Base-by-base conservation (phyloP, 2,888 invertebrate genomes). In the Megamerina dolium region DNA sequence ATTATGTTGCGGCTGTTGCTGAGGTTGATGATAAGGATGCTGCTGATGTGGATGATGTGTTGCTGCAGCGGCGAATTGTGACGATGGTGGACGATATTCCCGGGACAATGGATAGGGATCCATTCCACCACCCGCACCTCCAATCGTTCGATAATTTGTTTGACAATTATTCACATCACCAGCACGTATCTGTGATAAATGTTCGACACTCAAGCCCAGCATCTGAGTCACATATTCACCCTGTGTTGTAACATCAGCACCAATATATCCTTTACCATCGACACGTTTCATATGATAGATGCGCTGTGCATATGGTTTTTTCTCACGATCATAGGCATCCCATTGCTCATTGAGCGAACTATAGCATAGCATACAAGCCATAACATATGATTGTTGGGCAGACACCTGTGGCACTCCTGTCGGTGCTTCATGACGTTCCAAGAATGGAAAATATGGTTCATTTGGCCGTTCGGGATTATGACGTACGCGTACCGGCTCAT, bases 191-290 rank as follows among this genome's bases (percentile, higher is more conserved):
- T 60, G 63, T 5, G 60, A 59, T 16, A 68, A 54, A 45, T 71
- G 66, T 43, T 85, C 83, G 43, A 80, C 79, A 52, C 80, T 80
- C 38, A 88, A 73, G 0, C 88, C 88, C 45, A 91, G 75, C 57
- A 92, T 82, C 65, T 91, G 91, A 18, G 92, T 88, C 38, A 90
- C 92, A 73, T 92, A 93, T 72, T 93, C 93, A 39, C 91, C 90
- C 68, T 89, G 89, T 54, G 90, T 79, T 39, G 85, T 81, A 82
- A 92, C 87, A 70, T 90, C 91, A 1, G 90, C 89, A 3, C 90
- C 86, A 20, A 89, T 91, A 60, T 87, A 93, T 0, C 87, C 85
- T 49, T 91, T 89, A 61, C 91, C 88, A 64, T 94, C 93, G 55
- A 87, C 82, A 56, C 94, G 75, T 72, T 94, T 94, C 74, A 93